Evolutionary conservation across 2,888 invertebrate genomes (phyloP).

Genomic region (Protodeltote pygarga): DNA sequence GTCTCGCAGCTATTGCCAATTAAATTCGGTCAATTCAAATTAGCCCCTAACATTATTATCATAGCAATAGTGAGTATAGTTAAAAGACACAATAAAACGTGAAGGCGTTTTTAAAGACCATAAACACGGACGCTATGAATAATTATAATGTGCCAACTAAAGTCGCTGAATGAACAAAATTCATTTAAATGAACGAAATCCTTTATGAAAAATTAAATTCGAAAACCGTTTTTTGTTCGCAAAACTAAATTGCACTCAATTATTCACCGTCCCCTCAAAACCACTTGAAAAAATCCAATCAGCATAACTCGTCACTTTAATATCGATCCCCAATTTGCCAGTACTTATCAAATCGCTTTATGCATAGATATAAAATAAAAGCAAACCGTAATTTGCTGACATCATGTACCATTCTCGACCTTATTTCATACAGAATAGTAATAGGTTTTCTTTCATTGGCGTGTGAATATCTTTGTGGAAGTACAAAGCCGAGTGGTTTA

Average conservation of each 20-base stretch:
- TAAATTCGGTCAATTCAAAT: not conserved
- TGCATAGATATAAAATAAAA: slow-evolving; percentile 78
- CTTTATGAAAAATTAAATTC: slow-evolving; percentile 50
- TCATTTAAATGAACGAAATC: slow-evolving; percentile 17
- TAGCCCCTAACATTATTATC: slow-evolving; percentile 13
- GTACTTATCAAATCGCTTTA: slow-evolving; percentile 84
- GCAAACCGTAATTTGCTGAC: slow-evolving; percentile 56
- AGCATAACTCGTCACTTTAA: slow-evolving; percentile 85
- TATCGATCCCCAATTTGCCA: slow-evolving; percentile 84
- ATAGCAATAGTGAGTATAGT: slow-evolving; percentile 23
- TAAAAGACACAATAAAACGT: not conserved
- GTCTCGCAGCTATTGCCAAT: too few relatives aligned
- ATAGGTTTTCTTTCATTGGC: slow-evolving; percentile 69
- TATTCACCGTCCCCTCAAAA: slow-evolving; percentile 79
- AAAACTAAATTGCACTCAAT: slow-evolving; percentile 80
- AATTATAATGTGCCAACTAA: too few relatives aligned
- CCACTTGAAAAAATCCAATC: slow-evolving; percentile 86
- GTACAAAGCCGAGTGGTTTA: slow-evolving; percentile 82
- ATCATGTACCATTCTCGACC: slow-evolving; percentile 62
- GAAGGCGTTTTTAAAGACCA: slow-evolving; percentile 15
- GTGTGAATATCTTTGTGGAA: slow-evolving; percentile 69
- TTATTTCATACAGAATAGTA: slow-evolving; percentile 64
- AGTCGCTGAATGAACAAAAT: slow-evolving; percentile 11
- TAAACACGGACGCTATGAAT: not conserved
- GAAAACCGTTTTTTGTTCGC: slow-evolving; percentile 60